Evolutionary conservation across 2,888 invertebrate genomes (phyloP), one percentile per base, ranked within the genome.

Genomic region (Drosophila niveifrons): DNA sequence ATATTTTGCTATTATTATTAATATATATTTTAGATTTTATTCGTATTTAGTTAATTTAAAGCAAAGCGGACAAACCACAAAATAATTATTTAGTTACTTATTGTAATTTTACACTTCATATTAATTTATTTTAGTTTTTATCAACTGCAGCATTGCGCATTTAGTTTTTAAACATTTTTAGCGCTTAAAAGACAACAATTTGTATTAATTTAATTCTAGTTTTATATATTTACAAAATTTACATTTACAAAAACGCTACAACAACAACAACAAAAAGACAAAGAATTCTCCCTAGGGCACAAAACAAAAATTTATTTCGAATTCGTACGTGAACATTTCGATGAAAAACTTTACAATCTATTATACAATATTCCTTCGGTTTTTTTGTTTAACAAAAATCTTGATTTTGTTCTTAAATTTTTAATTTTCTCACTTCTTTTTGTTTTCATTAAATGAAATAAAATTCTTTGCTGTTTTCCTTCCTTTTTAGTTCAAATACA

Each of bases 241-340:
- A 36, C 36, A 31, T 31, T 31, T 31, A 36, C 36, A 36, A 34
- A 11, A 74, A 69, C 56, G 65, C 52, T 56, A 65, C 53, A 71
- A 44, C 36, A 46, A 66, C 48, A 50, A 55, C 52, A 59, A 59
- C 46, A 56, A 75, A 80, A 82, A 88, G 83, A 90, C 89, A 87
- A 90, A 90, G 90, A 90, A 90, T 89, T 90, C 89, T 90, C 90
- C 89, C 80, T 78, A 89, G 90, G 85, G 88, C 90, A 80, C 90
- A 90, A 90, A 82, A 90, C 90, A 80, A 81, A 81, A 72, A 65
- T 50, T 63, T 55, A 68, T 68, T 81, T 78, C 52, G 51, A 58
- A 72, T 71, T 77, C 57, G 55, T 77, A 69, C 68, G 73, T 62
- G 56, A 75, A 47, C 17, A 48, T 29, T 58, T 58, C 36, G 48